phyloP scores from a whole-genome alignment of 2,888 invertebrate species.

The Auanema freiburgensis region DNA sequence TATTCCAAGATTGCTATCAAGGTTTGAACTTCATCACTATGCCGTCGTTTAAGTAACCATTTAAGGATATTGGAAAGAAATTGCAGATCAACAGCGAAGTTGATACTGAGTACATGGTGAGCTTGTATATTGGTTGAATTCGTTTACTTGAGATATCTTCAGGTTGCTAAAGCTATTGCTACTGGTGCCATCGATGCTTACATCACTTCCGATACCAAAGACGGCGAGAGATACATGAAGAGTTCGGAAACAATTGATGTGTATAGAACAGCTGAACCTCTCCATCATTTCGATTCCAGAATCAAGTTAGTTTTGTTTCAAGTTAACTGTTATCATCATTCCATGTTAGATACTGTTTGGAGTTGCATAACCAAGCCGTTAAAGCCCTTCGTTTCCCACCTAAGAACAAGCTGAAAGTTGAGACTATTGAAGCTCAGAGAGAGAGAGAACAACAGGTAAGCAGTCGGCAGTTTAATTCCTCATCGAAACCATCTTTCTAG shows the following conservation, averaged over 20 bases:
- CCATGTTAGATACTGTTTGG: slow-evolving; percentile 78
- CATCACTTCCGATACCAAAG: slow-evolving; percentile 84
- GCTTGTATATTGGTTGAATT: background rate
- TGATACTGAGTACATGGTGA: slow-evolving; percentile 96
- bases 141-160: slow-evolving; percentile 3
- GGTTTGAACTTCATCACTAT: slow-evolving; percentile 17
- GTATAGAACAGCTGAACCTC: slow-evolving; percentile 80
- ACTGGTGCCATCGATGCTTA: slow-evolving; percentile 98
- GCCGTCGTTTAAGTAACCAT: background rate
- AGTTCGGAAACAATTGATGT: slow-evolving; percentile 91
- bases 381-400: slow-evolving; percentile 98
- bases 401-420: slow-evolving; percentile 94
- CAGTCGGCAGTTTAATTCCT: background rate
- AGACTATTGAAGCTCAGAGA: slow-evolving; percentile 67
- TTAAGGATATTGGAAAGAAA: slow-evolving; percentile 84
- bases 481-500: slow-evolving; percentile 66
- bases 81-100: slow-evolving; percentile 85
- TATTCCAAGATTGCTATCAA: slow-evolving; percentile 93
- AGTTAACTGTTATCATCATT: background rate
- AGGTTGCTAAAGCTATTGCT: slow-evolving; percentile 72
- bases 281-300: slow-evolving; percentile 74
- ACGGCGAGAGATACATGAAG: slow-evolving; percentile 76
- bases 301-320: slow-evolving; percentile 66
- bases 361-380: slow-evolving; percentile 96
- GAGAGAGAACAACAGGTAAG: slow-evolving; percentile 55